phyloP scores from a whole-genome alignment of 2,888 invertebrate species.

The Campoplex capitator region DNA sequence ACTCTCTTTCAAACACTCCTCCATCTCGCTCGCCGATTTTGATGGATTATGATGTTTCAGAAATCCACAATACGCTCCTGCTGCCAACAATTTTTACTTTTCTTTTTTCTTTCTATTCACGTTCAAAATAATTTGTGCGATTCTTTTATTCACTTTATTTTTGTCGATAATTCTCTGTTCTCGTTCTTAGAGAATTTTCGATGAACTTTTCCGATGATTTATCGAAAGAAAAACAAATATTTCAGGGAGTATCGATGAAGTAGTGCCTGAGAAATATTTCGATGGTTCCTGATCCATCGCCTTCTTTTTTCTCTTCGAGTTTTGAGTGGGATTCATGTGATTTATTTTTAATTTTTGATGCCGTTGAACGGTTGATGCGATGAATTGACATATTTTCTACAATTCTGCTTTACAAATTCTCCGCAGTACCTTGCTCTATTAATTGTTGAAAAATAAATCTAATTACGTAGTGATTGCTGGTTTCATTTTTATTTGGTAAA shows the following conservation, averaged over 20 bases:
- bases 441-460: not conserved
- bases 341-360: not conserved
- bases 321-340: not conserved
- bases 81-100: not conserved
- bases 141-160: not conserved
- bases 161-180: not conserved
- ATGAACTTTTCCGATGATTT: not conserved
- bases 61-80: not conserved
- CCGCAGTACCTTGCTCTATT: not conserved
- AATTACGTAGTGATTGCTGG: not conserved
- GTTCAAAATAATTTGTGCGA: not conserved
- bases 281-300: not conserved
- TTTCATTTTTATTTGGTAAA: not conserved
- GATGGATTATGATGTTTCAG: not conserved
- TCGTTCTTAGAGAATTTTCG: not conserved
- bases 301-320: not conserved
- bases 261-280: not conserved
- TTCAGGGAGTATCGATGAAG: not conserved
- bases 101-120: not conserved
- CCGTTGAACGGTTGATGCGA: no score
- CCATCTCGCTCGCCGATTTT: not conserved
- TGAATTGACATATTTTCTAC: no score
- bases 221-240: not conserved
- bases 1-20: conserved; percentile 8
- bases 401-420: not conserved